Percentiles rank a stretch among this genome's conserved stretches.
Evolutionary conservation across 2,888 invertebrate genomes (phyloP).

Genomic region (Scotopteryx bipunctaria): DNA sequence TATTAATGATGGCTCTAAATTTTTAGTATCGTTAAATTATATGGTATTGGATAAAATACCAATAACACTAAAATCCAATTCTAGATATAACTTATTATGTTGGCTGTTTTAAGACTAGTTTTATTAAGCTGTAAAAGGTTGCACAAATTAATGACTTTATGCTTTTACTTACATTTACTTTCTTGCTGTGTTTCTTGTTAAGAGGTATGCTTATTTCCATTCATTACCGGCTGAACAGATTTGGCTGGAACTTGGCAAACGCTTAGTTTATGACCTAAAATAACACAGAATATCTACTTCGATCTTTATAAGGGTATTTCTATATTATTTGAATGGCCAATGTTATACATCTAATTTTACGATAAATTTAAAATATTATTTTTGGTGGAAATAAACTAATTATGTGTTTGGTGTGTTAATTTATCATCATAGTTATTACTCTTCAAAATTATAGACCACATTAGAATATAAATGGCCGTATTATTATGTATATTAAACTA

Average conservation of each 20-base stretch:
- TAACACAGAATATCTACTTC: too few species aligned
- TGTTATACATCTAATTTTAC: neutral
- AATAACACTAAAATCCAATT: constrained; percentile 15
- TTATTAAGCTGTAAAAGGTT: neutral
- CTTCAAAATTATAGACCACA: neutral
- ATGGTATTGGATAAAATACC: constrained; percentile 17
- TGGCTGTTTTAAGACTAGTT: constrained; percentile 1
- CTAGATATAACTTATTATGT: constrained; percentile 2
- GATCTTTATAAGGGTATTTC: too few species aligned
- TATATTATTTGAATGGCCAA: too few species aligned
- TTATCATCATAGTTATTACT: neutral
- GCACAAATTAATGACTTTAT: neutral
- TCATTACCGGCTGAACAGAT: too few species aligned
- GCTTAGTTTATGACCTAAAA: too few species aligned
- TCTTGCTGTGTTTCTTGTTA: too few species aligned
- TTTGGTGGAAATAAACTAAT: neutral
- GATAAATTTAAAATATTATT: neutral
- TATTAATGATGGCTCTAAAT: constrained; percentile 17
- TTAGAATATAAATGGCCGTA: neutral
- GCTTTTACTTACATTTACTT: neutral
- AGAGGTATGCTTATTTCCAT: too few species aligned
- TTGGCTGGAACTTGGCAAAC: too few species aligned
- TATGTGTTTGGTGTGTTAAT: neutral
- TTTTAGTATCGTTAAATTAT: constrained; percentile 10
- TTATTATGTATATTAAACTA: neutral